Evolutionary conservation across 2,888 invertebrate species (phyloP).

Genomic region (Chrysotoxum bicinctum): DNA sequence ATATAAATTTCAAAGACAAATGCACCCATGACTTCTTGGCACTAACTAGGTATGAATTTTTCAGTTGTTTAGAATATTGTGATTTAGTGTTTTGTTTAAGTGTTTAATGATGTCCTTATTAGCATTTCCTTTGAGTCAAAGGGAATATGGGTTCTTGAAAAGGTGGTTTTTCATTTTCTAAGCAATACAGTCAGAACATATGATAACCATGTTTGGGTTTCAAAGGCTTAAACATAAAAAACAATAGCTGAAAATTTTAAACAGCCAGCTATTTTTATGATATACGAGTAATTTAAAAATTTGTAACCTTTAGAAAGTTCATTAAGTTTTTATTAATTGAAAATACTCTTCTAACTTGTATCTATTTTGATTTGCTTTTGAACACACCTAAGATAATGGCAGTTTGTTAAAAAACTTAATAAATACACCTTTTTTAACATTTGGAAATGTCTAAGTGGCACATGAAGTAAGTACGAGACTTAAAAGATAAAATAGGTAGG

Average conservation of each 20-base stretch:
- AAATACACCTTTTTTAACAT: no score
- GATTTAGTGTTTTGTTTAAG: background rate
- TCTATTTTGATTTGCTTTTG: no score
- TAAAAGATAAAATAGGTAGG: no score
- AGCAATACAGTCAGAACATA: background rate
- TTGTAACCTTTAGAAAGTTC: no score
- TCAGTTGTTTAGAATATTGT: background rate
- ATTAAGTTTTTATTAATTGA: no score
- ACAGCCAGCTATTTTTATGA: no score
- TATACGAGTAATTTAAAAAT: no score
- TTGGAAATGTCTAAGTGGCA: no score
- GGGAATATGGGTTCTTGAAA: background rate
- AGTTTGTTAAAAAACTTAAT: no score
- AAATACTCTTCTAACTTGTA: no score
- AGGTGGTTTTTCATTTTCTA: background rate
- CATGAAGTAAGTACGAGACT: no score
- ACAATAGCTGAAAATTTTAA: background rate
- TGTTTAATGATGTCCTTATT: background rate
- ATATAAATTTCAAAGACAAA: slow-evolving; percentile 1
- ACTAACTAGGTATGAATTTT: background rate
- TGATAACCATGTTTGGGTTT: background rate
- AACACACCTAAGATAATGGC: no score
- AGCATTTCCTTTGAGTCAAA: background rate
- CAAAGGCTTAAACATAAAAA: background rate
- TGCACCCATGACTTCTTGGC: slow-evolving; percentile 23